Evolutionary conservation across 2,888 invertebrate genomes (phyloP).

Genomic region (Zonitis immaculata): DNA sequence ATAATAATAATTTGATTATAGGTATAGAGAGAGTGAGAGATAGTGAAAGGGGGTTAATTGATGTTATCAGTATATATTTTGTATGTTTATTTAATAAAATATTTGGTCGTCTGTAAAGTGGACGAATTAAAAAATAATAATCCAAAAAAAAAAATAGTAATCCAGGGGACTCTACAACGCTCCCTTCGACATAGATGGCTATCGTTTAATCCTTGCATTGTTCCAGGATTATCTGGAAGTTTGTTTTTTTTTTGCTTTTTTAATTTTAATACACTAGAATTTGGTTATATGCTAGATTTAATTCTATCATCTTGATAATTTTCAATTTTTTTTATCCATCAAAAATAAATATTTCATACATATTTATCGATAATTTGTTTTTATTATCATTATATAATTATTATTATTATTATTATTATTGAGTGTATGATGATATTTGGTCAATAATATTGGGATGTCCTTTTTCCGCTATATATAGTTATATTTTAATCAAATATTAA

Average conservation of each 20-base stretch:
- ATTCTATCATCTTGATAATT: constrained; percentile 12
- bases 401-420: too few relatives aligned
- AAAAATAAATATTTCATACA: too few relatives aligned
- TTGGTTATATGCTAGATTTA: constrained; percentile 18
- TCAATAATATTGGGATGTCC: not conserved
- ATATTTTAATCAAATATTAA: not conserved
- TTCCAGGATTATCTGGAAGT: constrained; percentile 9
- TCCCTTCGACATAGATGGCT: constrained; percentile 13
- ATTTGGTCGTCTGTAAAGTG: not conserved
- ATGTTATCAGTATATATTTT: not conserved
- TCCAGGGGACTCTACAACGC: constrained; percentile 13
- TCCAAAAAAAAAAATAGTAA: too few relatives aligned
- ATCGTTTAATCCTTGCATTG: constrained; percentile 16
- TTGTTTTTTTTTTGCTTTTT: too few relatives aligned
- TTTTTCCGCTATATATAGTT: not conserved
- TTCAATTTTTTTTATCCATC: too few relatives aligned
- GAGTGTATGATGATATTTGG: not conserved
- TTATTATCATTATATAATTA: too few relatives aligned
- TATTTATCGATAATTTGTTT: too few relatives aligned
- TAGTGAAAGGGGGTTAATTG: not conserved
- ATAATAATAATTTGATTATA: not conserved
- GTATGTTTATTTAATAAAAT: not conserved
- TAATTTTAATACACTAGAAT: constrained; percentile 7
- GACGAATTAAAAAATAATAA: constrained; percentile 15
- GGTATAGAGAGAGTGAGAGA: too few relatives aligned